Evolutionary conservation across 2,113 vertebrate genomes (phyloP).

Genomic region (Brienomyrus brachyistius): DNA sequence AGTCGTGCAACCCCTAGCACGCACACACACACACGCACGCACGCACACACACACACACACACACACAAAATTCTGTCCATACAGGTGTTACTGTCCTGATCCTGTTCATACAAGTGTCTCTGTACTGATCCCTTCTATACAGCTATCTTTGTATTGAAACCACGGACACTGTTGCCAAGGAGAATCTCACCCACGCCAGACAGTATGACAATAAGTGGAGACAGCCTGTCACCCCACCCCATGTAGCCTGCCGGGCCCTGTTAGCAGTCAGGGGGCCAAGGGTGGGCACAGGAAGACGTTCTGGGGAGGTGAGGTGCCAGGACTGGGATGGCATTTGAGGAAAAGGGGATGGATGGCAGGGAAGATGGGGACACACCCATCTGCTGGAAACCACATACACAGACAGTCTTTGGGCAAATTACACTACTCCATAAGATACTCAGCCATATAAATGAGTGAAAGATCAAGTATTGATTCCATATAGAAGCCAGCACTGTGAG

Average conservation of each 20-base stretch:
- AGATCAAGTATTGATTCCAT: too few species aligned
- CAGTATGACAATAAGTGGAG: neutral
- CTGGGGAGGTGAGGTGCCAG: slow-evolving; percentile 20
- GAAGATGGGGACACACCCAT: neutral
- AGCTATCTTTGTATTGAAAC: neutral
- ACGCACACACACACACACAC: too few species aligned
- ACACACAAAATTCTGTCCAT: neutral
- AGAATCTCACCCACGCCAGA: neutral
- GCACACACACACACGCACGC: neutral
- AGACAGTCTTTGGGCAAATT: neutral
- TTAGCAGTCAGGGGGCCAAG: slow-evolving; percentile 12
- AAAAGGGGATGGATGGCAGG: neutral
- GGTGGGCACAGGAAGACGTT: slow-evolving; percentile 26
- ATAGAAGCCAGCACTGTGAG: neutral
- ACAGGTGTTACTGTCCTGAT: neutral
- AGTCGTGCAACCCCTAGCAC: neutral
- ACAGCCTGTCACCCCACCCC: neutral
- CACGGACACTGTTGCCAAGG: neutral
- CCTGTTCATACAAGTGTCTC: neutral
- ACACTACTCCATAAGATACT: neutral
- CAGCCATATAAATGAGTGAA: neutral
- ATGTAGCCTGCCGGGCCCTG: neutral
- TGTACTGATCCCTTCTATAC: neutral
- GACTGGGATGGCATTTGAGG: slow-evolving; percentile 11
- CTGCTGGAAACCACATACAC: neutral